Evolutionary conservation across 2,113 vertebrate species (phyloP).

Genomic region (Ellobius talpinus): DNA sequence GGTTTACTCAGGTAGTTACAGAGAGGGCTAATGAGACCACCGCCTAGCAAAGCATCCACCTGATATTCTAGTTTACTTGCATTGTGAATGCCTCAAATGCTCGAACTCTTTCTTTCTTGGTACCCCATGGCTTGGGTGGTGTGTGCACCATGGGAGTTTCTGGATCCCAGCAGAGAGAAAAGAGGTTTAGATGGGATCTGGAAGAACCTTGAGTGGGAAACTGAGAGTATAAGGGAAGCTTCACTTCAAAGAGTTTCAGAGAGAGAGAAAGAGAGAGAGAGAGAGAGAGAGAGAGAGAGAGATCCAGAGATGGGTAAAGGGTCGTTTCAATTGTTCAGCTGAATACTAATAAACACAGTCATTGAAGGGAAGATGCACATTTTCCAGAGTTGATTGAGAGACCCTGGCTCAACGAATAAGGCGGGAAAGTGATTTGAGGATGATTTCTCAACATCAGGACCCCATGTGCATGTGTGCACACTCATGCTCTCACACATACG

Average conservation of each 20-base stretch:
- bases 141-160: neutral
- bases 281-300: neutral
- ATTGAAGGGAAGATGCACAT: neutral
- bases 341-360: neutral
- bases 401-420: neutral
- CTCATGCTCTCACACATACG: neutral
- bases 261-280: neutral
- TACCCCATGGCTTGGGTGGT: neutral
- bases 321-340: neutral
- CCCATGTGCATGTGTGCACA: neutral
- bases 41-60: neutral
- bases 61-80: neutral
- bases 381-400: neutral
- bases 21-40: neutral
- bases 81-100: neutral
- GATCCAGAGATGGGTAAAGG: neutral
- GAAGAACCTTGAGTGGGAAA: neutral
- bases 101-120: neutral
- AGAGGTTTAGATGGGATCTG: neutral
- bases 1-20: neutral
- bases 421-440: neutral
- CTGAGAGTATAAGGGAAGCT: neutral
- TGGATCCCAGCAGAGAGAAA: neutral
- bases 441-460: neutral
- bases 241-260: neutral